Conservation (phyloP, 2,888 invertebrate species). For the Allophyes oxyacanthae region DNA sequence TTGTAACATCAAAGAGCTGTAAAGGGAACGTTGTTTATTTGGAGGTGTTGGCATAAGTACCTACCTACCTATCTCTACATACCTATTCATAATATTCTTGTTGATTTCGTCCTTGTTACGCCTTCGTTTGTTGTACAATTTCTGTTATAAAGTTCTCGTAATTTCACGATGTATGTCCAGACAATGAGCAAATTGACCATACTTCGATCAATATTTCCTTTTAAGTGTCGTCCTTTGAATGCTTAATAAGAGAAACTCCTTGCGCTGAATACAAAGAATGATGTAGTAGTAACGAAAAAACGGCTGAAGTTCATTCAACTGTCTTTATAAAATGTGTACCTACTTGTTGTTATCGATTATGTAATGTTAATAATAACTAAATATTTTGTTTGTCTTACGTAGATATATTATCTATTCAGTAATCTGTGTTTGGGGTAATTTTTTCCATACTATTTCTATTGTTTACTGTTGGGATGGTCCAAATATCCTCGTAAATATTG, state of each 20-base stretch:
- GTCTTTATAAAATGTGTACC: conserved; percentile 54
- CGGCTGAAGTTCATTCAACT: conserved; percentile 81
- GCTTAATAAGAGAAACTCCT: conserved; percentile 82
- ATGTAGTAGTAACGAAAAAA: conserved; percentile 72
- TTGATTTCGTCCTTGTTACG: too few relatives aligned
- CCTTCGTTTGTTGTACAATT: too few relatives aligned
- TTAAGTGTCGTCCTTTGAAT: conserved; percentile 86
- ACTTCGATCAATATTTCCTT: conserved; percentile 83
- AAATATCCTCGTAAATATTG: neutral
- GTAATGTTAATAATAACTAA: neutral
- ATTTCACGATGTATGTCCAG: conserved; percentile 8
- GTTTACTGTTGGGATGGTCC: neutral
- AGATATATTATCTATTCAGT: neutral
- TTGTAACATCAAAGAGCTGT: too few relatives aligned
- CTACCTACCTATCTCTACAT: too few relatives aligned
- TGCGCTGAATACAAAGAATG: conserved; percentile 82
- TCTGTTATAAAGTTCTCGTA: conserved; percentile 2
- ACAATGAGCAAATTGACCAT: conserved; percentile 49
- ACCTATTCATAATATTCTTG: too few relatives aligned
- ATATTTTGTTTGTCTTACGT: neutral
- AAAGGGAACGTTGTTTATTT: too few relatives aligned
- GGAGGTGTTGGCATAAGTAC: too few relatives aligned
- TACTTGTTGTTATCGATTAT: conserved; percentile 2
- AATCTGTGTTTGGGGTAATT: too few relatives aligned
- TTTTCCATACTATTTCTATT: too few relatives aligned